Conservation (phyloP, 1,140 invertebrate species). For the Heliconius melpomene region DNA sequence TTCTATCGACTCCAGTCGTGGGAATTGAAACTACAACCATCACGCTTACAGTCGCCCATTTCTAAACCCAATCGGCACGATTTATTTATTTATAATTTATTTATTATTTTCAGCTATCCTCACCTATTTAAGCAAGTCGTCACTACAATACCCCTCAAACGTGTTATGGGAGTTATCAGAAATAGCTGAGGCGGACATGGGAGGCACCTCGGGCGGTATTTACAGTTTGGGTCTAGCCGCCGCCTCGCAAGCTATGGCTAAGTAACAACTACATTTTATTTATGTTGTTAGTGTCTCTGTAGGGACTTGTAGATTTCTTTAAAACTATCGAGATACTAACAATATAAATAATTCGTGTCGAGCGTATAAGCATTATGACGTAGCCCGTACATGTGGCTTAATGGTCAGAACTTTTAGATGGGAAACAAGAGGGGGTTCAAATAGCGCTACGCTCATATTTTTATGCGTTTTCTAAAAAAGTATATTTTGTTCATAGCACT, state of each 20-base stretch:
- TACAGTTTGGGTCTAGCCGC: conserved; percentile 88
- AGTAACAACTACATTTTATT: conserved; percentile 41
- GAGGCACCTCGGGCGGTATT: conserved; percentile 87
- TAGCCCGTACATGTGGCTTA: too few relatives aligned
- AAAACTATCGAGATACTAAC: neutral
- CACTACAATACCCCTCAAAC: conserved; percentile 64
- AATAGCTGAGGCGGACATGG: conserved; percentile 85
- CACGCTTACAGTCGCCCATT: too few relatives aligned
- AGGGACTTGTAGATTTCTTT: neutral
- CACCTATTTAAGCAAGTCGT: conserved; percentile 57
- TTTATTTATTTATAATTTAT: neutral
- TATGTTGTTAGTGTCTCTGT: neutral
- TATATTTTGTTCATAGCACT: too few relatives aligned
- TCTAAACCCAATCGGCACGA: too few relatives aligned
- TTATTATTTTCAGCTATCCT: conserved; percentile 49
- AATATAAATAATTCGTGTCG: too few relatives aligned
- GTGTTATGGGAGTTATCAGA: conserved; percentile 81
- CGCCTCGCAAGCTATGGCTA: conserved; percentile 76
- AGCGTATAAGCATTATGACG: too few relatives aligned
- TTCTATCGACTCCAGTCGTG: too few relatives aligned
- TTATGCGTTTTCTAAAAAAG: too few relatives aligned
- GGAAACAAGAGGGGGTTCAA: too few relatives aligned
- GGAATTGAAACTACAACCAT: too few relatives aligned
- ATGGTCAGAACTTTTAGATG: too few relatives aligned
- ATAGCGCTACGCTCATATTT: too few relatives aligned